Evolutionary conservation across 1,140 invertebrate species (phyloP), one percentile per base, ranked within the genome.

Genomic region (Drosophila orosa): DNA sequence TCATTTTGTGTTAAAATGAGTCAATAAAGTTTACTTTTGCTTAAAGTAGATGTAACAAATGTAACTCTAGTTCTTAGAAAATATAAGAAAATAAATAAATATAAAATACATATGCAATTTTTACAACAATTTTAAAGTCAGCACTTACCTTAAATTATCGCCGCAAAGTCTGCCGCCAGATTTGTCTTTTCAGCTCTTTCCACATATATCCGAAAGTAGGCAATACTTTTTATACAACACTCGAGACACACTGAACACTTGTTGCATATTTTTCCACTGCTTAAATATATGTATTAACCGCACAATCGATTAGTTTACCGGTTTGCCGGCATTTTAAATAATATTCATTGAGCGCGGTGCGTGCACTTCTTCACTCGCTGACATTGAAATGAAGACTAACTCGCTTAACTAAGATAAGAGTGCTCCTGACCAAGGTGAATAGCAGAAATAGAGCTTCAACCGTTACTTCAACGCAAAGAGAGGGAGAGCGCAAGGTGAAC

Each of bases 131-230:
- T 24, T 45, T 24, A 3, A 3, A 13, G n/a, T 29, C 9, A 1
- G 8, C 24, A 13, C n/a, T 17, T 50, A 19, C 17, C 12, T n/a
- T n/a, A 7, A n/a, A 24, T 12, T 35, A n/a, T 8, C 15, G 9
- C 31, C 19, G 5, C 1, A 55, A 39, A 35, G 15, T n/a, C 19
- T 24, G 52, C 52, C 9, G 24, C 29, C 12, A 0, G 2, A 13
- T 3, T n/a, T 0, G 0, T 1, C 4, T 1, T 29, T 59, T 29
- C 3, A 1, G 12, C 22, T 13, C 8, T 7, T 29, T 29, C 13
- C 10, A 40, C 13, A 24, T 0, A 1, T 19, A n/a, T 15, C 24
- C 9, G 5, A 63, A 56, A 80, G 62, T 59, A 78, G 3, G 62
- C 77, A 67, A 61, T 39, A 17, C 10, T 33, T 19, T 47, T 22